Percentiles rank a stretch among this genome's conserved stretches.
phyloP scores from a whole-genome alignment of 2,113 vertebrate genomes.

The Hydrochoerus hydrochaeris region DNA sequence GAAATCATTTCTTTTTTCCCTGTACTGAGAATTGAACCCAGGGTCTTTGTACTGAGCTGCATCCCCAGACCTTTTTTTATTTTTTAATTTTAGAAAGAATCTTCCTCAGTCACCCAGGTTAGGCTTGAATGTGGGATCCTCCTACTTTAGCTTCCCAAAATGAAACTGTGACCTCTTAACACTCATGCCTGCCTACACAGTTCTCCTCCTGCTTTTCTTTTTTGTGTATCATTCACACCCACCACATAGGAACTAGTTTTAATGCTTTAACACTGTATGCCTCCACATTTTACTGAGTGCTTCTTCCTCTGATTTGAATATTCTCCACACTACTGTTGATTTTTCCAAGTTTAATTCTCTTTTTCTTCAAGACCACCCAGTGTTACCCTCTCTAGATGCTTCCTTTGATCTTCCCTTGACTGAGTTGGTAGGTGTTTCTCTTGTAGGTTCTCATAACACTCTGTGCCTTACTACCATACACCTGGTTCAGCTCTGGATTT shows the following conservation, averaged over 20 bases:
- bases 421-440: conserved; percentile 7
- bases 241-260: not conserved
- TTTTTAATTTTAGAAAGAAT: not conserved
- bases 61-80: not conserved
- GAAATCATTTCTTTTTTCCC: not conserved
- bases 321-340: not conserved
- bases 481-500: conserved; percentile 21
- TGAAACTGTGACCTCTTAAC: not conserved
- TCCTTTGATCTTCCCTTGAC: not conserved
- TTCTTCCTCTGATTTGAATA: conserved; percentile 7
- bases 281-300: conserved; percentile 9
- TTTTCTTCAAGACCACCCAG: not conserved
- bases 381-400: not conserved
- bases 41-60: not conserved
- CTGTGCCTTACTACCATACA: not conserved
- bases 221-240: not conserved
- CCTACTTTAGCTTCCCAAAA: not conserved
- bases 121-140: not conserved
- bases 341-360: not conserved
- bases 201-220: not conserved
- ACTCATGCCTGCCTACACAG: not conserved
- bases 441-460: not conserved
- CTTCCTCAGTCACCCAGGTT: not conserved
- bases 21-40: not conserved
- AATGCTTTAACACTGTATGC: not conserved